Percentiles rank a stretch among this genome's conserved stretches.
These are phyloP conservation scores for Campoplex nolae DNA, from an alignment of 2,888 invertebrate species.

Conservation along the genomic window DNA sequence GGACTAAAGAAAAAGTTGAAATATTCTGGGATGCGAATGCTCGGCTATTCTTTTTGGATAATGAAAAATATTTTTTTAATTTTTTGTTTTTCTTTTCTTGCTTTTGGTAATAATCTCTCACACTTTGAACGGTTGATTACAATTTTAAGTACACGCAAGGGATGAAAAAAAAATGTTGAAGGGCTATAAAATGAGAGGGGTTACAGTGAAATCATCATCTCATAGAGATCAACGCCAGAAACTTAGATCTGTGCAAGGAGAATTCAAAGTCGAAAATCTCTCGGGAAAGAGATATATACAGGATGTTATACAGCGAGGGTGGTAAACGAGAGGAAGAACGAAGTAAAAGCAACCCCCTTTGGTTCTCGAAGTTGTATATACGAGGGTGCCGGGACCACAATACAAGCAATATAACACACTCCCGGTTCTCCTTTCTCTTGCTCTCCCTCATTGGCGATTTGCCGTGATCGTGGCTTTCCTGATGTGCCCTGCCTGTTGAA, in stretches of 20 bases:
- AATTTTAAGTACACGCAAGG: background rate
- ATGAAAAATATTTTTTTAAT: background rate
- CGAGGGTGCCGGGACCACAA: constrained; percentile 79
- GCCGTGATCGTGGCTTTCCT: constrained; percentile 49
- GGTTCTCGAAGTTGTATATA: constrained; percentile 50
- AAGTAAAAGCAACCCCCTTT: constrained; percentile 78
- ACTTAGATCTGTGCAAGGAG: constrained; percentile 10
- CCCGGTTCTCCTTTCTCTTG: constrained; percentile 63
- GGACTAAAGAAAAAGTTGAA: background rate
- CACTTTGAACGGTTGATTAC: background rate
- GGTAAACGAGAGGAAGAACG: constrained; percentile 7
- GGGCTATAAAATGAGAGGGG: constrained; percentile 17
- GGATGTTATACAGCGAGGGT: background rate
- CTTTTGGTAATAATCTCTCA: background rate
- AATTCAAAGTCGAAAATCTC: constrained; percentile 73
- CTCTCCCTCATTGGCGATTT: constrained; percentile 61
- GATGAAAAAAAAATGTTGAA: background rate
- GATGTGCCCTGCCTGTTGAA: constrained; percentile 27
- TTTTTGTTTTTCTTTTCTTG: background rate
- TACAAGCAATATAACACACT: constrained; percentile 83
- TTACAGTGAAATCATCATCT: constrained; percentile 21
- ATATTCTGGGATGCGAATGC: background rate
- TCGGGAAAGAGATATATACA: constrained; percentile 64
- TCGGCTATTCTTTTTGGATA: background rate
- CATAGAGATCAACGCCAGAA: constrained; percentile 40